These are phyloP conservation scores for Thamnophis elegans DNA, from an alignment of 2,797 vertebrate species.

Conservation along the genomic window DNA sequence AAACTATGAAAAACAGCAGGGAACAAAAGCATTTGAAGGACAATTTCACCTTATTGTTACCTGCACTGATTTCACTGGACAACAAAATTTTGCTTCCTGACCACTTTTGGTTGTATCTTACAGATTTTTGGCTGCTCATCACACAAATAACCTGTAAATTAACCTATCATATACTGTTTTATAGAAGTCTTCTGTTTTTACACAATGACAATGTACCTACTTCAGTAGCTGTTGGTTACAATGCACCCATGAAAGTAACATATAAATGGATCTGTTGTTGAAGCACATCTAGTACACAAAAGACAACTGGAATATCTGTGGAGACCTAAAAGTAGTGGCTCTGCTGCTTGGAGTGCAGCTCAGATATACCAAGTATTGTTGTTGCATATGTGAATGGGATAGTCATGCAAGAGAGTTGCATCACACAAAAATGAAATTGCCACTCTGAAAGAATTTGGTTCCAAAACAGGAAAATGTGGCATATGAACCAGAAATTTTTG, in stretches of 20 bases:
- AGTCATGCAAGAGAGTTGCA: neutral
- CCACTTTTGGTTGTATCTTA: no score
- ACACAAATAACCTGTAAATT: no score
- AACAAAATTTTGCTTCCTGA: no score
- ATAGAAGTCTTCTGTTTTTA: neutral
- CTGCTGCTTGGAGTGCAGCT: no score
- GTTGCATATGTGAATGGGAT: neutral
- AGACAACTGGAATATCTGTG: neutral
- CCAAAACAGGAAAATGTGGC: neutral
- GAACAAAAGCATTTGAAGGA: neutral
- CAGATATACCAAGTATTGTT: neutral
- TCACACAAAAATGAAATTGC: neutral
- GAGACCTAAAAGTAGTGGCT: neutral
- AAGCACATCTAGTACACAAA: neutral
- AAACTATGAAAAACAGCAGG: neutral
- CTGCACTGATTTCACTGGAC: neutral
- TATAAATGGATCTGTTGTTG: neutral
- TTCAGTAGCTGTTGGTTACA: neutral
- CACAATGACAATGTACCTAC: neutral
- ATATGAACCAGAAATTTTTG: neutral
- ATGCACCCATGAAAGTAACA: neutral
- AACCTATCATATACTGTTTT: no score
- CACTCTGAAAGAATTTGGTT: neutral
- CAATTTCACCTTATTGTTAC: neutral
- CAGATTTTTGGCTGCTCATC: no score